These are phyloP conservation scores for Beroe ovata DNA, from an alignment of 37 sponge, comb jelly and placozoan species.

Conservation along the genomic window DNA sequence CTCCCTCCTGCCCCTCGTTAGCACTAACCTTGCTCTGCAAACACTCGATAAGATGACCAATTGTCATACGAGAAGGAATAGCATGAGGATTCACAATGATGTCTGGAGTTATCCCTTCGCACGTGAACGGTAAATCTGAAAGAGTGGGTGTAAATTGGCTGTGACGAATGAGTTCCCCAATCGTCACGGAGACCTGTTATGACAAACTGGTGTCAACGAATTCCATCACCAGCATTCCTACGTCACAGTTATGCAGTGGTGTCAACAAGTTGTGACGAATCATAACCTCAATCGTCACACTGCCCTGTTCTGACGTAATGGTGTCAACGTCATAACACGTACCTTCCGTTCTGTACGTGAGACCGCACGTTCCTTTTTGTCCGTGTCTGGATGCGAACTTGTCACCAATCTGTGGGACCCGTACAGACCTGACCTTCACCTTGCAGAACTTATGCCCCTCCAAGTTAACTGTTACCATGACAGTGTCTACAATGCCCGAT, in stretches of 20 bases:
- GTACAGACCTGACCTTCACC: constrained; percentile 91
- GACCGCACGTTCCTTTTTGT: constrained; percentile 99
- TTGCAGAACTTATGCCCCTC: constrained; percentile 99
- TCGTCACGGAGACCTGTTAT: too few relatives aligned
- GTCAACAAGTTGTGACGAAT: too few relatives aligned
- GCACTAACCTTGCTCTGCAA: constrained; percentile 99
- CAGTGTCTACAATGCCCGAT: constrained; percentile 96
- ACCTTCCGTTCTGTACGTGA: constrained; percentile 95
- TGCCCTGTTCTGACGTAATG: too few relatives aligned
- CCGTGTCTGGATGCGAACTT: constrained; percentile 99
- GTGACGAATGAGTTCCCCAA: too few relatives aligned
- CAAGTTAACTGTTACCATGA: constrained; percentile 93
- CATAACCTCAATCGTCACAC: too few relatives aligned
- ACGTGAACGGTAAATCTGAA: constrained; percentile 95
- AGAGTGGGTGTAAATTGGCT: neutral
- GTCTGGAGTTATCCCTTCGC: constrained; percentile 97
- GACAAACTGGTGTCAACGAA: too few relatives aligned
- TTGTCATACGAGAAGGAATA: constrained; percentile 98
- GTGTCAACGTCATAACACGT: neutral
- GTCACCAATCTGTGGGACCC: constrained; percentile 98
- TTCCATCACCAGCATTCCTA: too few relatives aligned
- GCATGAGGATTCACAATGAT: constrained; percentile 99
- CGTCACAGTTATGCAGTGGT: too few relatives aligned
- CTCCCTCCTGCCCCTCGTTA: constrained; percentile 99
- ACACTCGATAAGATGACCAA: constrained; percentile 99